phyloP scores from a whole-genome alignment of 2,888 invertebrate genomes.

The Anthophora plumipes region DNA sequence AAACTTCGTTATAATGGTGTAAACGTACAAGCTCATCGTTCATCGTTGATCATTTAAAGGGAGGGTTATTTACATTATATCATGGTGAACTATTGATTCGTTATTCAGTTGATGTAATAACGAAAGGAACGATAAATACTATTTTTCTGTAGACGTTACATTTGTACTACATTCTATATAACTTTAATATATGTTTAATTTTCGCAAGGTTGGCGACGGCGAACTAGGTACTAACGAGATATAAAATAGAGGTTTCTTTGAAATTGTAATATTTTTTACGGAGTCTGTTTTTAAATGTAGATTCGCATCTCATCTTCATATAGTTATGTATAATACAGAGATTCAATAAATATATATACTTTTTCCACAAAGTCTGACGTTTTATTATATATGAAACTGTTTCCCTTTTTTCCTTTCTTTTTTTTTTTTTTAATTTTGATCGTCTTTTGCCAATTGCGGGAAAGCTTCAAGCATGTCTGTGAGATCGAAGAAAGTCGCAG shows the following conservation, averaged over 20 bases:
- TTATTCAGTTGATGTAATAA: slow-evolving; percentile 45
- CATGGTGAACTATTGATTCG: slow-evolving; percentile 27
- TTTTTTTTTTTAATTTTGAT: slow-evolving; percentile 1
- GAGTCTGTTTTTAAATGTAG: slow-evolving; percentile 46
- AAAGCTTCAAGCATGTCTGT: slow-evolving; percentile 51
- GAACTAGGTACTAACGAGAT: slow-evolving; percentile 53
- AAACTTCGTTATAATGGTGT: slow-evolving; percentile 32
- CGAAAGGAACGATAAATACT: slow-evolving; percentile 46
- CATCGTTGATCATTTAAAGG: slow-evolving; percentile 18
- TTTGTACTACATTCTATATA: slow-evolving; percentile 54
- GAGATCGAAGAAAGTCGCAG: slow-evolving; percentile 39
- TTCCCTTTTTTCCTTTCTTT: too few relatives aligned
- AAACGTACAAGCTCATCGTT: slow-evolving; percentile 47
- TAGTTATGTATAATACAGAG: slow-evolving; percentile 69
- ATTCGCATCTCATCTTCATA: slow-evolving; percentile 68
- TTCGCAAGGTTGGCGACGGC: slow-evolving; percentile 30
- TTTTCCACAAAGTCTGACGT: slow-evolving; percentile 60
- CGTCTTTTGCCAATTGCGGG: neutral
- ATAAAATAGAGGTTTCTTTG: slow-evolving; percentile 55
- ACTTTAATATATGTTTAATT: slow-evolving; percentile 39
- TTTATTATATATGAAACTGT: neutral
- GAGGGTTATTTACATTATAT: too few relatives aligned
- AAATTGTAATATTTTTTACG: slow-evolving; percentile 54
- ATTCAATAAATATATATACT: slow-evolving; percentile 72
- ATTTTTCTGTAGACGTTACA: slow-evolving; percentile 64